Conservation (phyloP, 1,140 invertebrate species). For the Myzus persicae region DNA sequence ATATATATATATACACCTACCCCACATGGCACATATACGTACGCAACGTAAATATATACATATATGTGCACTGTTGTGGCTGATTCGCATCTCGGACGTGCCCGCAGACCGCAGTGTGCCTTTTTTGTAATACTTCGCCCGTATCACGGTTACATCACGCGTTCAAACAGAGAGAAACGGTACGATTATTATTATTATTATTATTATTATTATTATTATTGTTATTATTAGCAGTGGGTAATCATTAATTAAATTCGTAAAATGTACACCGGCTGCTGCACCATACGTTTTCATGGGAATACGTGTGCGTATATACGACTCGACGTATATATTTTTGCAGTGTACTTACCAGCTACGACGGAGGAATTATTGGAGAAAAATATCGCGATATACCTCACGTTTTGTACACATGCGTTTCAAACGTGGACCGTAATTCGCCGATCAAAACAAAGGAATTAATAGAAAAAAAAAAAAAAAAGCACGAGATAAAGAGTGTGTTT, state of each 20-base stretch:
- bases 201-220: conserved; percentile 7
- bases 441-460: conserved; percentile 30
- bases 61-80: neutral
- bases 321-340: neutral
- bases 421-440: neutral
- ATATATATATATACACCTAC: neutral
- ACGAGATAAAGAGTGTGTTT: neutral
- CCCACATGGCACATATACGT: neutral
- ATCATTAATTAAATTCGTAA: conserved; percentile 28
- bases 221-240: neutral
- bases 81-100: conserved; percentile 27
- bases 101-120: neutral
- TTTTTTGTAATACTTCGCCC: neutral
- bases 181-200: neutral
- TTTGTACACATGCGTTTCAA: neutral
- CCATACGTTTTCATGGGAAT: neutral
- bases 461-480: neutral
- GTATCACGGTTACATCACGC: neutral
- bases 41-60: too few species aligned
- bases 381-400: neutral
- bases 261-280: neutral
- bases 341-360: neutral
- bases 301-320: too few species aligned
- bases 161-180: neutral
- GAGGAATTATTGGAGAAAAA: neutral